Evolutionary conservation across 2,113 vertebrate species (phyloP).

Genomic region (Tetrax tetrax): DNA sequence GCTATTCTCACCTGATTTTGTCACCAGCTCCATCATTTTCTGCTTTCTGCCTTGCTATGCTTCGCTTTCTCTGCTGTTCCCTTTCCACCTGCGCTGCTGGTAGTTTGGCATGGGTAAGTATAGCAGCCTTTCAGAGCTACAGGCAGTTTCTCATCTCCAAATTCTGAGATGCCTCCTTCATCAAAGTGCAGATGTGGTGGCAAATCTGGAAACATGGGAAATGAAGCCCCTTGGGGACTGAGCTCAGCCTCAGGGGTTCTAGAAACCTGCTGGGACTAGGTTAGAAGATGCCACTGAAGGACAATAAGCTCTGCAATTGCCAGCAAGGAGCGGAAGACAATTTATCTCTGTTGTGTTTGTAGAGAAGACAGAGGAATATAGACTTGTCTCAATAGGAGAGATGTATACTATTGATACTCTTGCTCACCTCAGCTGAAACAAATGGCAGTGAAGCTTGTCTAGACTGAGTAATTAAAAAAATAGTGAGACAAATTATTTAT

Average conservation of each 20-base stretch:
- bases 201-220: background rate
- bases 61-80: background rate
- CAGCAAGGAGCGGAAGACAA: background rate
- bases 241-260: background rate
- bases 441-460: background rate
- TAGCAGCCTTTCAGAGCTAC: background rate
- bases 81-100: background rate
- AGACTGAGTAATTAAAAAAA: constrained; percentile 15
- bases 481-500: constrained; percentile 4
- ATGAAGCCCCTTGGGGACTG: background rate
- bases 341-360: background rate
- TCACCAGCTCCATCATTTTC: background rate
- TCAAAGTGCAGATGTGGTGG: rapidly evolving
- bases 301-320: background rate
- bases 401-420: background rate
- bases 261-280: background rate
- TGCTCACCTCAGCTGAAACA: constrained; percentile 2
- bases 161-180: background rate
- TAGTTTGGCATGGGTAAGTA: rapidly evolving
- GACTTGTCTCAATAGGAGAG: background rate
- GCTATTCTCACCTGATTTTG: background rate
- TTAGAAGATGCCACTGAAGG: background rate
- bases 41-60: background rate
- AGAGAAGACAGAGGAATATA: background rate
- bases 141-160: background rate